phyloP scores from a whole-genome alignment of 2,888 invertebrate genomes.

The Hyalella azteca region DNA sequence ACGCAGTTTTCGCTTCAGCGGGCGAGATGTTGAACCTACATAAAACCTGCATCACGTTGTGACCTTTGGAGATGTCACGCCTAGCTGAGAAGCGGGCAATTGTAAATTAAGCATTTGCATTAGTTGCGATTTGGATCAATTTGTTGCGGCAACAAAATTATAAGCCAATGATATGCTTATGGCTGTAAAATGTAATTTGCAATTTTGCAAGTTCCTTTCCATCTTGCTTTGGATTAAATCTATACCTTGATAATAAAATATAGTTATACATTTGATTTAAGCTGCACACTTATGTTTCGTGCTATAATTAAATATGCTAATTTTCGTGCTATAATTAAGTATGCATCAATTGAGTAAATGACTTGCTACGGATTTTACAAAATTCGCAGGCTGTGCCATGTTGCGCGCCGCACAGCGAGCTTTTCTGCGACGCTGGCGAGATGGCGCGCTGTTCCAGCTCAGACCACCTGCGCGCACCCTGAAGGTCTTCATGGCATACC shows the following conservation, averaged over 20 bases:
- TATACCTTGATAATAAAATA: background rate
- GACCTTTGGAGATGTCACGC: no score
- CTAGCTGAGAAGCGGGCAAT: no score
- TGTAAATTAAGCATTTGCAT: no score
- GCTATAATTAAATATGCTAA: background rate
- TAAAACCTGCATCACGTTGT: no score
- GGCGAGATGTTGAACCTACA: no score
- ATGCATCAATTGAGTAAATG: no score
- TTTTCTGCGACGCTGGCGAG: background rate
- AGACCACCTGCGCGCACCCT: background rate
- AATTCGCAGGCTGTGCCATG: background rate
- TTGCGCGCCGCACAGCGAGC: background rate
- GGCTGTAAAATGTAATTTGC: no score
- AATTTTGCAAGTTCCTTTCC: background rate
- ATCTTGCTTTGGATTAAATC: background rate
- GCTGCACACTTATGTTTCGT: background rate
- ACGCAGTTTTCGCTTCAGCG: no score
- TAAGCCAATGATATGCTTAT: no score
- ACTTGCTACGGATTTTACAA: no score
- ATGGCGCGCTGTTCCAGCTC: background rate
- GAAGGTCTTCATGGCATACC: background rate
- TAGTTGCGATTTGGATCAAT: no score
- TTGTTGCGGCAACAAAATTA: no score
- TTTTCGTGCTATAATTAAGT: background rate
- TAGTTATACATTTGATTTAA: background rate